Conservation (phyloP, 2,113 vertebrate species). For the Campylomormyrus numenius region DNA sequence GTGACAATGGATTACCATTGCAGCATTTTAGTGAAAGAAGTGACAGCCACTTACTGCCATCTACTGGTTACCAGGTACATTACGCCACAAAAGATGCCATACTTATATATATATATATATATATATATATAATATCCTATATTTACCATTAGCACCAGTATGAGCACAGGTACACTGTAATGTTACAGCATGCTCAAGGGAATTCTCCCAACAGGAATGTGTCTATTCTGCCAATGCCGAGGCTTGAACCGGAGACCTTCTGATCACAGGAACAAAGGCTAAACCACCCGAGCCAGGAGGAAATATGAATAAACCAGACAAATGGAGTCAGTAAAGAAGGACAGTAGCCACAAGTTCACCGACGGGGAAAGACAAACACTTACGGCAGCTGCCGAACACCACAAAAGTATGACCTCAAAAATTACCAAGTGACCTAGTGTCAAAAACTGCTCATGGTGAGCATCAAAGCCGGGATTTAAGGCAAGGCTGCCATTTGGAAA, state of each 20-base stretch:
- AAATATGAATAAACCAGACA: neutral
- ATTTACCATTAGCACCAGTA: neutral
- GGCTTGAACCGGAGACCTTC: neutral
- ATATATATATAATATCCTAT: neutral
- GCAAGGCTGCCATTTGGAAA: neutral
- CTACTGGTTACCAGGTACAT: neutral
- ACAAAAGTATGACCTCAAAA: neutral
- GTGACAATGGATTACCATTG: neutral
- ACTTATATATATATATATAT: too few species aligned
- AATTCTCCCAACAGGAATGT: neutral
- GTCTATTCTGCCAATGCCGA: neutral
- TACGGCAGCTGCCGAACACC: neutral
- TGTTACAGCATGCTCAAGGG: neutral
- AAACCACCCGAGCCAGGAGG: neutral
- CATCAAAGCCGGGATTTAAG: neutral
- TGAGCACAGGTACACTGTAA: neutral
- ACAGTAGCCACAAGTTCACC: neutral
- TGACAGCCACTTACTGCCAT: constrained; percentile 10
- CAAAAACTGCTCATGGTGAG: neutral
- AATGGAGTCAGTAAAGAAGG: neutral
- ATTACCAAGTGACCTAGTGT: neutral
- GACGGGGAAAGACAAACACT: neutral
- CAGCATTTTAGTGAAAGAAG: neutral
- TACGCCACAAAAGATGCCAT: neutral
- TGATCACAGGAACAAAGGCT: neutral